Conservation (phyloP, 2,113 vertebrate species). For the Pedetes capensis region DNA sequence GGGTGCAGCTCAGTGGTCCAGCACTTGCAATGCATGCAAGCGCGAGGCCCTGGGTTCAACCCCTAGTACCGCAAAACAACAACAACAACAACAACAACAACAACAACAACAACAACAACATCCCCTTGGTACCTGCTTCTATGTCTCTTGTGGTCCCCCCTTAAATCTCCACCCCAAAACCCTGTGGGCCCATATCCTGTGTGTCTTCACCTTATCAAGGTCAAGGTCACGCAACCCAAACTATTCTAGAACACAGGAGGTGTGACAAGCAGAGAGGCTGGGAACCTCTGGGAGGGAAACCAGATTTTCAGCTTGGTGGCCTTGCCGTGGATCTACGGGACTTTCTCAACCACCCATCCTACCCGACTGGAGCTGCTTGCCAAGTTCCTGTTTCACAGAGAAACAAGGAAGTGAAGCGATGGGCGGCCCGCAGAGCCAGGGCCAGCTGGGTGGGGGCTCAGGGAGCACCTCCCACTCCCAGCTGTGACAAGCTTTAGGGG, state of each 20-base stretch:
- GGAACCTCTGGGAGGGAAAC: background rate
- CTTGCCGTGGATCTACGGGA: slow-evolving; percentile 44
- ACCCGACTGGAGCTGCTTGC: slow-evolving; percentile 33
- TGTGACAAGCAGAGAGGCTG: background rate
- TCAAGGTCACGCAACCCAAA: background rate
- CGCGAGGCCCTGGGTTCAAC: no score
- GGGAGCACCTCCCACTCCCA: slow-evolving; percentile 37
- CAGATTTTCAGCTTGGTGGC: slow-evolving; percentile 17
- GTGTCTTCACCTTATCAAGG: slow-evolving; percentile 4
- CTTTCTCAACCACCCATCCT: slow-evolving; percentile 68
- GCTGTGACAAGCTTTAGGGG: background rate
- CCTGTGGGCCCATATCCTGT: background rate
- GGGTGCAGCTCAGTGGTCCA: no score
- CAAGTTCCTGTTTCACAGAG: slow-evolving; percentile 77
- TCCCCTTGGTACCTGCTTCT: background rate
- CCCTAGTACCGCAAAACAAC: no score
- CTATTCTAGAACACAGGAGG: slow-evolving; percentile 10
- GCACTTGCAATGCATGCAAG: no score
- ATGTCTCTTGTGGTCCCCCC: background rate
- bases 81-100: no score
- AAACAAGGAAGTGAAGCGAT: slow-evolving; percentile 74
- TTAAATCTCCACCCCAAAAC: background rate
- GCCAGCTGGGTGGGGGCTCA: background rate
- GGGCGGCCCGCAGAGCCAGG: background rate
- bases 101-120: no score